Percentiles rank a stretch among this genome's conserved stretches.
Conservation (phyloP, 2,888 invertebrate genomes). For the Sympetrum striolatum region DNA sequence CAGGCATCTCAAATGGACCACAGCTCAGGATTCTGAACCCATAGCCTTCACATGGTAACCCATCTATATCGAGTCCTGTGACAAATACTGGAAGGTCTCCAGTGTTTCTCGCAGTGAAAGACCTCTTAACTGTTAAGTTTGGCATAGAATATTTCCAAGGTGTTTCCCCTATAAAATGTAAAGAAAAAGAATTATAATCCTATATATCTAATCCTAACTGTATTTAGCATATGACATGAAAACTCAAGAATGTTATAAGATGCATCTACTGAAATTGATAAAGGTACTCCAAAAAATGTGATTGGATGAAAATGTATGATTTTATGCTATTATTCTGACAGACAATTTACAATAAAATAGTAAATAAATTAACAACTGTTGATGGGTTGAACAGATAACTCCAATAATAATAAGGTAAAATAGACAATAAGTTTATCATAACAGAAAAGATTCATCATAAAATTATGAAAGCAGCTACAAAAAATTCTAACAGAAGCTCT, state of each 20-base stretch:
- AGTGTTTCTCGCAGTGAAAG: conserved; percentile 87
- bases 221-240: not conserved
- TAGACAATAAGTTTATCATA: too few relatives aligned
- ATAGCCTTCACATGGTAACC: conserved; percentile 75
- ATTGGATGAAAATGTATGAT: too few relatives aligned
- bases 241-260: not conserved
- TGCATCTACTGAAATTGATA: not conserved
- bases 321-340: too few relatives aligned
- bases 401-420: too few relatives aligned
- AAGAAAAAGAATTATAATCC: not conserved
- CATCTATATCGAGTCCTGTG: conserved; percentile 71
- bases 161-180: conserved; percentile 54
- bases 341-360: too few relatives aligned
- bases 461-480: too few relatives aligned
- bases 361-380: too few relatives aligned
- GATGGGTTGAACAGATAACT: too few relatives aligned
- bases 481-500: too few relatives aligned
- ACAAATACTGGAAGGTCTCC: conserved; percentile 87
- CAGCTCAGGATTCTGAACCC: conserved; percentile 82
- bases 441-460: too few relatives aligned
- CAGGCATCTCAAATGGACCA: conserved; percentile 71
- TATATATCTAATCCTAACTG: too few relatives aligned
- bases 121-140: conserved; percentile 76
- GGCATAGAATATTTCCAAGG: conserved; percentile 61
- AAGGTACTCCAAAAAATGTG: too few relatives aligned